Base-by-base conservation (phyloP, 1,140 invertebrate species). In the Dendroctonus valens region DNA sequence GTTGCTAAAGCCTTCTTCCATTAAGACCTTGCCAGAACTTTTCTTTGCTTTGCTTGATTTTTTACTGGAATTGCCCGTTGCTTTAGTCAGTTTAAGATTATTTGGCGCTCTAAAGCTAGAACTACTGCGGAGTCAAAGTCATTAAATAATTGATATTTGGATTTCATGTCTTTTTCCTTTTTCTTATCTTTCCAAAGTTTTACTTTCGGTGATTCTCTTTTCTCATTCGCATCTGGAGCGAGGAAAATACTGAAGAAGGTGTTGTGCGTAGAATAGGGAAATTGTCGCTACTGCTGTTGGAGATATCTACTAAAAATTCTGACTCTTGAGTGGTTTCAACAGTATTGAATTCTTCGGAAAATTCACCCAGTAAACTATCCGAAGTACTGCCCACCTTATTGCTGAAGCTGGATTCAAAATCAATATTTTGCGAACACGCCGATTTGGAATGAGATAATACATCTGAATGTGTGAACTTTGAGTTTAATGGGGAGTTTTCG, bases 1-100 rank as follows among this genome's bases (percentile, higher is more conserved):
- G 72, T 91, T 91, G 69, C 86, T 88, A 68, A 91, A 89, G 5
- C 88, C 89, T 3, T 81, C 81, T 44, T 82, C 79, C 5, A 75
- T 76, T 69, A 74, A 77, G 42, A 77, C 72, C 70, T 79, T 80
- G 40, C 75, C 44, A 7, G 70, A 71, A 7, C 55, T 64, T 68
- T 75, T 77, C 40, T 74, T 70, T 9, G 62, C 65, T 71, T 77
- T 73, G 14, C 51, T 14, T 15, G 57, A 14, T 54, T 66, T 69
- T 70, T 75, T 70, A 59, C 72, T 48, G 53, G 44, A 51, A 59
- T 50, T 52, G 49, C 50, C 70, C 7, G 49, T 15, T 44, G 66
- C 67, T 69, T 77, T 78, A 41, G 52, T 59, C 8, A 69, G 52
- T 69, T 76, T 78, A 51, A 72, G 7, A 15, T 15, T 55, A 12